Evolutionary conservation across 1,140 invertebrate species (phyloP).

Genomic region (Aphidius ervi): DNA sequence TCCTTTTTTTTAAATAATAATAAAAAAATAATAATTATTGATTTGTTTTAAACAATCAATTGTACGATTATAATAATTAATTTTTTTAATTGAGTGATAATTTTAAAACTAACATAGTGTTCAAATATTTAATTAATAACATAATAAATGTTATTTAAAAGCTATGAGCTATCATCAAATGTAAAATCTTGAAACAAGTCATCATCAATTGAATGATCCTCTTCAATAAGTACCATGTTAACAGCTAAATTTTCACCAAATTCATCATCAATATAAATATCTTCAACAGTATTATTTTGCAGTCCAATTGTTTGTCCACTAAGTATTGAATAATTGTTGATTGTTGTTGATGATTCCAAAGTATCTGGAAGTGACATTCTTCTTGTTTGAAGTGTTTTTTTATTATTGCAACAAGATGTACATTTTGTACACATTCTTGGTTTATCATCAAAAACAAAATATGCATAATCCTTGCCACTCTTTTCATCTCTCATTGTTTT

Average conservation of each 20-base stretch:
- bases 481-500: neutral
- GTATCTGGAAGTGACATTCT: slow-evolving; percentile 36
- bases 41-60: too few relatives aligned
- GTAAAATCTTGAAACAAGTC: slow-evolving; percentile 26
- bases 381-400: slow-evolving; percentile 17
- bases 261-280: slow-evolving; percentile 44
- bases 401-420: too few relatives aligned
- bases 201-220: slow-evolving; percentile 17
- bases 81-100: too few relatives aligned
- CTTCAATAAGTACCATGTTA: slow-evolving; percentile 38
- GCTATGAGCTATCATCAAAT: slow-evolving; percentile 7
- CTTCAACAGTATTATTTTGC: slow-evolving; percentile 31
- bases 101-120: too few relatives aligned
- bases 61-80: too few relatives aligned
- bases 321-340: slow-evolving; percentile 14
- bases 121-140: neutral
- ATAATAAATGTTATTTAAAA: slow-evolving; percentile 3
- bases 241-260: slow-evolving; percentile 36
- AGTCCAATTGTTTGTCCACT: slow-evolving; percentile 12
- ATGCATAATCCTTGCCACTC: neutral
- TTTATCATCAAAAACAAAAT: neutral
- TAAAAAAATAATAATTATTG: too few relatives aligned
- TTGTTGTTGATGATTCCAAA: slow-evolving; percentile 26
- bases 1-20: too few relatives aligned
- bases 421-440: too few relatives aligned